Conservation (phyloP, 2,797 vertebrate species). For the Pempheris klunzingeri region DNA sequence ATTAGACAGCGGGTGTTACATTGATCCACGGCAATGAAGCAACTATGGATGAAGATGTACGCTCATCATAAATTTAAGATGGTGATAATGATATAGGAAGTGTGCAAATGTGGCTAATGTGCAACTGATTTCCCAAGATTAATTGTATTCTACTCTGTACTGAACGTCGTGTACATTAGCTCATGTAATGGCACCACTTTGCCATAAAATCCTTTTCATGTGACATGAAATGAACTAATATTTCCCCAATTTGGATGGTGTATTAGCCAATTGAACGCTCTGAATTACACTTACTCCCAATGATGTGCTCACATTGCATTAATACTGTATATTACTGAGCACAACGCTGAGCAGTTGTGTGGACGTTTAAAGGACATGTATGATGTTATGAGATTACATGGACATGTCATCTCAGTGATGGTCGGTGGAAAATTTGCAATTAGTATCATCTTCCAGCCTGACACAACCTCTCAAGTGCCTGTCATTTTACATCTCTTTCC, state of each 20-base stretch:
- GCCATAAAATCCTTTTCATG: slow-evolving; percentile 30
- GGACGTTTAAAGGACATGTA: slow-evolving; percentile 34
- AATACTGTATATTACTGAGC: slow-evolving; percentile 22
- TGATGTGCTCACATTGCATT: slow-evolving; percentile 33
- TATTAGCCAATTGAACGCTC: slow-evolving; percentile 39
- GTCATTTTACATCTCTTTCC: slow-evolving; percentile 36
- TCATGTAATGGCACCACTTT: slow-evolving; percentile 7
- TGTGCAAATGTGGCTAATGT: slow-evolving; percentile 7
- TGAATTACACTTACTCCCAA: slow-evolving; percentile 31
- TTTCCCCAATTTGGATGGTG: slow-evolving; percentile 21
- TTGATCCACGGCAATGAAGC: neutral
- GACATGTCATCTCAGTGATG: slow-evolving; percentile 22
- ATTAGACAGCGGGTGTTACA: neutral
- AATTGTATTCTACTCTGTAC: slow-evolving; percentile 12
- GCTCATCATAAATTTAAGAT: neutral
- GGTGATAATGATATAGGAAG: neutral
- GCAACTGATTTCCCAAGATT: neutral
- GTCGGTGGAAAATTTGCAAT: slow-evolving; percentile 49
- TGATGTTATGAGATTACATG: slow-evolving; percentile 44
- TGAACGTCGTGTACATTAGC: slow-evolving; percentile 22
- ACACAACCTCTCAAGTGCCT: slow-evolving; percentile 17
- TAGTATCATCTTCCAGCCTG: slow-evolving; percentile 37
- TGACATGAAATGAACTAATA: slow-evolving; percentile 36
- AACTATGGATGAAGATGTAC: neutral
- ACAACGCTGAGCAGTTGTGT: neutral